Base-by-base conservation (phyloP, 2,113 vertebrate genomes). In the Monarcha castaneiventris region DNA sequence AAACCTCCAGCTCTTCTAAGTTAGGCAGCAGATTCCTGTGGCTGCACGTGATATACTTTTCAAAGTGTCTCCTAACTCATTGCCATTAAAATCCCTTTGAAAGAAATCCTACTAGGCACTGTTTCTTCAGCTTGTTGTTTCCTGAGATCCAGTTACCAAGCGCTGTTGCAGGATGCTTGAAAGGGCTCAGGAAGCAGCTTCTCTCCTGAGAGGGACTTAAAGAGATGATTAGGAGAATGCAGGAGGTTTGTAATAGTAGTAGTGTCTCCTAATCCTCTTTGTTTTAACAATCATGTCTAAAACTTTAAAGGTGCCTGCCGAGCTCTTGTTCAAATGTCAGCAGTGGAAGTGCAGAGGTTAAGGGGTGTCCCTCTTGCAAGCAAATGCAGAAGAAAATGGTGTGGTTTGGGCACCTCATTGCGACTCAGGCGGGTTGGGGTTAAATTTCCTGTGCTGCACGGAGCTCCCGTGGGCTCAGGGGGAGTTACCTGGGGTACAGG, bases 171-270 rank as follows among this genome's bases (percentile, higher is more conserved):
- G 66, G 61, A 17, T 64, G 44, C 77, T 72, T 87, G 69, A 83
- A 95, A 79, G 25, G 58, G 44, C 81, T 91, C 91, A 83, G 93
- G 91, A 92, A 90, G 75, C 67, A 76, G 37, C 66, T 21, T 49
- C 66, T 90, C 18, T 90, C 43, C 80, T 54, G 58, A 71, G 56
- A 87, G 29, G 35, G 44, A 22, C 67, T 79, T 8, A 66, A 48
- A 62, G 66, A n/a, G 78, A 49, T 25, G 67, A 79, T 46, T 18
- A 80, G 39, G 78, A 67, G 41, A 39, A 76, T 14, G 62, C 71
- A 77, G 94, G 89, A 84, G 49, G 20, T 68, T 73, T 66, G 41
- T 62, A 72, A 64, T 12, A 61, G 56, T 1, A n/a, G 49, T 66
- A 37, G 37, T 76, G 79, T 87, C 78, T 59, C 26, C 54, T 89